phyloP scores from a whole-genome alignment of 1,140 invertebrate genomes.

The Drosophila elegans region DNA sequence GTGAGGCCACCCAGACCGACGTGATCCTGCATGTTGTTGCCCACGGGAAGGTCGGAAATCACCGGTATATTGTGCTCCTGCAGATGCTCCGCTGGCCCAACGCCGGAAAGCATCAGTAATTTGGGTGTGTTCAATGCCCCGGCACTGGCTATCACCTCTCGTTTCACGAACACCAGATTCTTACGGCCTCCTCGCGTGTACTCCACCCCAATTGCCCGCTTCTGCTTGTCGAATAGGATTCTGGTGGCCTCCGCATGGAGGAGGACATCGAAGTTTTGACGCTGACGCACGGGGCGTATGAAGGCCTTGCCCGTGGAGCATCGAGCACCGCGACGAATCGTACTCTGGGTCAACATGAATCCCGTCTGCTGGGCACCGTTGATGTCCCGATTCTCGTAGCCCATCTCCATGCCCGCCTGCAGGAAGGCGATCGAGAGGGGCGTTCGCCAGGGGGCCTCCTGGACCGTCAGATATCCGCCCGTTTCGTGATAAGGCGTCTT shows the following conservation, averaged over 20 bases:
- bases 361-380: constrained; percentile 94
- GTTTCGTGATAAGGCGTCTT: constrained; percentile 90
- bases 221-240: constrained; percentile 89
- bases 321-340: constrained; percentile 92
- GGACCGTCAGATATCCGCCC: constrained; percentile 93
- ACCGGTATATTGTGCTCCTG: constrained; percentile 90
- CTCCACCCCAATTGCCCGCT: constrained; percentile 91
- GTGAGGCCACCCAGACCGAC: constrained; percentile 93
- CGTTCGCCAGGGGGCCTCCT: constrained; percentile 92
- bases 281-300: constrained; percentile 90
- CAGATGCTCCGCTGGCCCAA: constrained; percentile 93
- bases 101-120: constrained; percentile 95
- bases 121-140: constrained; percentile 93
- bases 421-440: constrained; percentile 92
- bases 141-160: constrained; percentile 92
- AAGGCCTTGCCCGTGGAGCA: constrained; percentile 96
- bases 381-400: constrained; percentile 92
- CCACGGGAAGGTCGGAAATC: constrained; percentile 91
- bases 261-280: constrained; percentile 93
- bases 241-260: constrained; percentile 91
- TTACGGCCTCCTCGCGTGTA: constrained; percentile 89
- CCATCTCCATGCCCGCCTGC: constrained; percentile 92
- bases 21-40: constrained; percentile 90
- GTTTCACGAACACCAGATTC: constrained; percentile 88
- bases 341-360: constrained; percentile 94